Conservation (phyloP, 2,888 invertebrate genomes). For the Tetranychus truncatus region DNA sequence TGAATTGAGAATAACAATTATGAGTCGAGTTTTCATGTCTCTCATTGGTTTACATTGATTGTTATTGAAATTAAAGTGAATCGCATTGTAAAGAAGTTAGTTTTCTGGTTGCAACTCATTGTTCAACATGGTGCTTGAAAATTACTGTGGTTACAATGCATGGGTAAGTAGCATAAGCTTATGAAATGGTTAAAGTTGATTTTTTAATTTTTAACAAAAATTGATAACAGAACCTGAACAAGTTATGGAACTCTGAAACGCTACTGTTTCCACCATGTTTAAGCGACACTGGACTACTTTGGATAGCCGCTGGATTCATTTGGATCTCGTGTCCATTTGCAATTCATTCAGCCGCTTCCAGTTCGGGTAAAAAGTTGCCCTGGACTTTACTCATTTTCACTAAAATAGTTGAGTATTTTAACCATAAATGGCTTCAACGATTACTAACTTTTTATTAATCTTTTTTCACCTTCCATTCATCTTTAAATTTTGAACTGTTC, state of each 20-base stretch:
- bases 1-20: too few relatives aligned
- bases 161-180: neutral
- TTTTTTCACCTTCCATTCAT: too few relatives aligned
- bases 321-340: neutral
- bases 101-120: neutral
- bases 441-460: too few relatives aligned
- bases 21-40: too few relatives aligned
- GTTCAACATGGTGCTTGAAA: constrained; percentile 1
- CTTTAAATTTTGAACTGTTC: too few relatives aligned
- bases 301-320: neutral
- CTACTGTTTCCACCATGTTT: neutral
- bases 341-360: neutral
- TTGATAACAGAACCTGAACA: neutral
- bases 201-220: neutral
- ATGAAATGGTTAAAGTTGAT: too few relatives aligned
- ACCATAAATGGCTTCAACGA: neutral
- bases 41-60: too few relatives aligned
- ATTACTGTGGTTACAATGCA: neutral
- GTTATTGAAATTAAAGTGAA: neutral
- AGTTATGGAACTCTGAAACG: neutral
- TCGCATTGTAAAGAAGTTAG: neutral
- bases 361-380: neutral
- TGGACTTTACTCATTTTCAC: neutral
- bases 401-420: neutral
- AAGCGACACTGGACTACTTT: neutral